Evolutionary conservation across 30 jellyfish, hydroid and myxozoan species (phyloP).

Genomic region (Calvadosia cruxmelitensis): DNA sequence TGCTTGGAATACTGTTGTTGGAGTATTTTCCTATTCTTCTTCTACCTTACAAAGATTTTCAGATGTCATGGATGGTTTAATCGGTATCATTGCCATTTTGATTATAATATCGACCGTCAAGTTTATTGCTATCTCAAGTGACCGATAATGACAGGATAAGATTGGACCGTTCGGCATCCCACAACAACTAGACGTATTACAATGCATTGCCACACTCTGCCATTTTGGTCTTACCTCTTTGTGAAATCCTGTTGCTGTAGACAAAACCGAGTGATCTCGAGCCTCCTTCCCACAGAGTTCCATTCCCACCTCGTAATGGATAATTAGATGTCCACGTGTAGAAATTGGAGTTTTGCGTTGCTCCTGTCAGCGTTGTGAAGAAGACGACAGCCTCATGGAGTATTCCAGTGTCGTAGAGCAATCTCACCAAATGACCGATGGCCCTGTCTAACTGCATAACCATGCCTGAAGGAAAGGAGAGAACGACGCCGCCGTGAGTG

Average conservation of each 20-base stretch:
- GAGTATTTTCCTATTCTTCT: too few relatives aligned
- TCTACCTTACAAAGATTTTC: too few relatives aligned
- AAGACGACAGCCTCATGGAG: constrained; percentile 82
- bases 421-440: constrained; percentile 81
- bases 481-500: background rate
- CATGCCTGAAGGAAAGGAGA: constrained; percentile 39
- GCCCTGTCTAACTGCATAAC: constrained; percentile 96
- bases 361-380: constrained; percentile 93
- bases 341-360: constrained; percentile 57
- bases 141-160: too few relatives aligned
- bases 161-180: too few relatives aligned
- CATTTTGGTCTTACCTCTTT: constrained; percentile 43
- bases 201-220: too few relatives aligned
- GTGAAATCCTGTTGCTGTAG: constrained; percentile 79
- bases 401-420: constrained; percentile 82
- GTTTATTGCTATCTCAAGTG: too few relatives aligned
- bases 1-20: too few relatives aligned
- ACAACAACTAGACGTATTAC: too few relatives aligned
- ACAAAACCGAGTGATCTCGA: constrained; percentile 87
- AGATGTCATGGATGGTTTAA: too few relatives aligned
- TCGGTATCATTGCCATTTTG: too few relatives aligned
- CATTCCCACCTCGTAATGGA: constrained; percentile 93
- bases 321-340: constrained; percentile 93
- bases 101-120: too few relatives aligned
- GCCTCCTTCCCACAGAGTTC: constrained; percentile 99